A percentile compares a stretch with the other conserved stretches of the same genome.
phyloP scores from a whole-genome alignment of 2,888 invertebrate species.

The Diabrotica balteata region DNA sequence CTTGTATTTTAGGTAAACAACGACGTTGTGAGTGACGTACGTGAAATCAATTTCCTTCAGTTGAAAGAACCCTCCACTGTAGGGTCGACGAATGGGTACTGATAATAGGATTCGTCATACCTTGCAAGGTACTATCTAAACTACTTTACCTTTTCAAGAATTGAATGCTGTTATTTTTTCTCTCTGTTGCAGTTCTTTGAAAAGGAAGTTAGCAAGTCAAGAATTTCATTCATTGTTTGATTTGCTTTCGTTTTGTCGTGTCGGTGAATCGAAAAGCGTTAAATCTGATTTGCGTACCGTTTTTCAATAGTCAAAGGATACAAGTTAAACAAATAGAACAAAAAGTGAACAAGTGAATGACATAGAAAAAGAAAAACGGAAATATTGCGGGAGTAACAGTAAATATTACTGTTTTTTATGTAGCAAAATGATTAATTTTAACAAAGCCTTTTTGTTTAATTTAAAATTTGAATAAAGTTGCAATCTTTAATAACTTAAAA shows the following conservation, averaged over 20 bases:
- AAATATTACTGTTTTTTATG: too few relatives aligned
- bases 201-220: constrained; percentile 16
- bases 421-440: too few relatives aligned
- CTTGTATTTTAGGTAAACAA: constrained; percentile 32
- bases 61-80: constrained; percentile 22
- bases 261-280: constrained; percentile 2
- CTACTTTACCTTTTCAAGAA: constrained; percentile 20
- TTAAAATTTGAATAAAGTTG: too few relatives aligned
- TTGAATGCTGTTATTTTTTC: constrained; percentile 9
- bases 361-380: too few relatives aligned
- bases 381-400: too few relatives aligned
- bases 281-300: too few relatives aligned
- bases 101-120: constrained; percentile 33
- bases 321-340: too few relatives aligned
- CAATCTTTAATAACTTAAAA: too few relatives aligned
- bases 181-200: constrained; percentile 6
- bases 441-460: too few relatives aligned
- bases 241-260: background rate
- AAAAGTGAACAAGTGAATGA: too few relatives aligned
- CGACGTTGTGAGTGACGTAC: constrained; percentile 35
- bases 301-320: too few relatives aligned
- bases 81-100: constrained; percentile 21
- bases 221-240: constrained; percentile 16
- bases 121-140: constrained; percentile 15
- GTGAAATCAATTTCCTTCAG: constrained; percentile 38